phyloP scores from a whole-genome alignment of 1,140 invertebrate species.

The Acarapis woodi region DNA sequence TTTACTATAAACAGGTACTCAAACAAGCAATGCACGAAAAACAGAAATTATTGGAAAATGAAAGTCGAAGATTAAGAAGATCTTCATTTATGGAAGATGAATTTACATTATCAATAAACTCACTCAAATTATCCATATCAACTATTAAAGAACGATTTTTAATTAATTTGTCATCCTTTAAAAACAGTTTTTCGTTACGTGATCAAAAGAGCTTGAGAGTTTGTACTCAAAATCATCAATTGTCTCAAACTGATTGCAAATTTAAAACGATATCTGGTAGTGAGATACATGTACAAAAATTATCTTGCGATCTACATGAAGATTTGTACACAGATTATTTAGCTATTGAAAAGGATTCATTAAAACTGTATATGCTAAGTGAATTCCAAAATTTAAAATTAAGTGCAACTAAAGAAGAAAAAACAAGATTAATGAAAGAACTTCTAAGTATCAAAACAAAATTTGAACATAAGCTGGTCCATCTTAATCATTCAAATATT shows the following conservation, averaged over 20 bases:
- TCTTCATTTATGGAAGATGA: conserved; percentile 4
- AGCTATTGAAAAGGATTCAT: not conserved
- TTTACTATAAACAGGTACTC: too few relatives aligned
- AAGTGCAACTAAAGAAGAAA: not conserved
- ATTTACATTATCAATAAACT: conserved; percentile 5
- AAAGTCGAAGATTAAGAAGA: conserved; percentile 9
- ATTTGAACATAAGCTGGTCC: not conserved
- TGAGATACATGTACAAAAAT: too few relatives aligned
- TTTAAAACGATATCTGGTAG: too few relatives aligned
- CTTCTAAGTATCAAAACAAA: not conserved
- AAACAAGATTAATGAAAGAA: not conserved
- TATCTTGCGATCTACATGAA: too few relatives aligned
- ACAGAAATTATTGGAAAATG: conserved; percentile 21
- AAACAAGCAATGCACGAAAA: too few relatives aligned
- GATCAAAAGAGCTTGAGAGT: not conserved
- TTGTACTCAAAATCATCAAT: not conserved
- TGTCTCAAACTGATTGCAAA: too few relatives aligned
- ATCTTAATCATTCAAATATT: conserved; percentile 33
- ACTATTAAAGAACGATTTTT: not conserved
- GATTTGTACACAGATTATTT: too few relatives aligned
- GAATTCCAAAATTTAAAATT: not conserved
- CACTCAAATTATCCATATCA: not conserved
- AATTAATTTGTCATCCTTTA: not conserved
- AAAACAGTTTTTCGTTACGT: not conserved
- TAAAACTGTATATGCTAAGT: not conserved